phyloP scores from a whole-genome alignment of 2,888 invertebrate genomes.

The Brachyptera putata region DNA sequence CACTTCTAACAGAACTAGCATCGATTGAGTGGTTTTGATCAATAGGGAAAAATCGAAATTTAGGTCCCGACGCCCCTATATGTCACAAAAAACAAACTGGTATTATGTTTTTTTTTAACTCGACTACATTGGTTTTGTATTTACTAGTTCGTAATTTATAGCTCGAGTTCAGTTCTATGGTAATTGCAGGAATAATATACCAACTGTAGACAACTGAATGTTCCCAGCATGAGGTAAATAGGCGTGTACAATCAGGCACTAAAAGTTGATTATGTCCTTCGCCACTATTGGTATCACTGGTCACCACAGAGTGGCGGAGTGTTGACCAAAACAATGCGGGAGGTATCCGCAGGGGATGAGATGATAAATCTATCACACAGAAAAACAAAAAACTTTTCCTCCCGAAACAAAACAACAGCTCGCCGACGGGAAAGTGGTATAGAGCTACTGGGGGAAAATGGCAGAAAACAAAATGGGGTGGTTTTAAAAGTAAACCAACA shows the following conservation, averaged over 20 bases:
- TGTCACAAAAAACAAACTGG: too few relatives aligned
- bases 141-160: background rate
- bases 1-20: too few relatives aligned
- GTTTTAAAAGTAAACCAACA: too few relatives aligned
- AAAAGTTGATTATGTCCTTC: slow-evolving; percentile 1
- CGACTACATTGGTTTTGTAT: too few relatives aligned
- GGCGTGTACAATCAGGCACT: slow-evolving; percentile 1
- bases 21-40: too few relatives aligned
- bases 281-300: background rate
- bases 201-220: background rate
- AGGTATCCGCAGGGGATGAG: slow-evolving; percentile 12
- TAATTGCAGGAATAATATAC: background rate
- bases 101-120: too few relatives aligned
- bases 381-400: background rate
- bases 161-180: too few relatives aligned
- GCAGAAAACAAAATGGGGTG: background rate
- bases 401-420: background rate
- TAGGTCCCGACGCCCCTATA: too few relatives aligned
- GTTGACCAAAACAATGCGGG: slow-evolving; percentile 12
- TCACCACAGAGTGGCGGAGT: slow-evolving; percentile 7
- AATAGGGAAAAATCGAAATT: too few relatives aligned
- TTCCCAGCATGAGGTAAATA: slow-evolving; percentile 11
- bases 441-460: background rate
- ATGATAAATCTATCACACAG: slow-evolving; percentile 4
- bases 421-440: background rate